Conservation (phyloP, 2,797 vertebrate species). For the Thaleichthys pacificus region DNA sequence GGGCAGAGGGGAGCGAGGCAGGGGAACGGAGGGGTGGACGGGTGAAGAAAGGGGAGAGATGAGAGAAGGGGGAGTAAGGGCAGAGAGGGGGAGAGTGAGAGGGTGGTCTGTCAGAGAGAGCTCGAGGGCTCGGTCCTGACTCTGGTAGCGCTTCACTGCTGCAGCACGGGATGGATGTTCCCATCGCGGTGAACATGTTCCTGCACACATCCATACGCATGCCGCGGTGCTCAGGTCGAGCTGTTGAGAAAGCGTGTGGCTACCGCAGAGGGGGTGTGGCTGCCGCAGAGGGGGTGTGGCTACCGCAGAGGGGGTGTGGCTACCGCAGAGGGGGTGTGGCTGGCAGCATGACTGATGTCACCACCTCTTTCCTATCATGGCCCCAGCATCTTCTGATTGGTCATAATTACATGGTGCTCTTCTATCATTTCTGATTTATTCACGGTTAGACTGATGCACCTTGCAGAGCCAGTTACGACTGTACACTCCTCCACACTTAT, state of each 20-base stretch:
- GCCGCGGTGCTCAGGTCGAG: background rate
- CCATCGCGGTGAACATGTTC: background rate
- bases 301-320: background rate
- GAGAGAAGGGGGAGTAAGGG: background rate
- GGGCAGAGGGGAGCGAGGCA: background rate
- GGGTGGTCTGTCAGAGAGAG: background rate
- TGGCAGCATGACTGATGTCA: slow-evolving; percentile 30
- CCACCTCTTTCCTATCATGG: slow-evolving; percentile 31
- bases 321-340: slow-evolving; percentile 15
- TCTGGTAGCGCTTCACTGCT: no score
- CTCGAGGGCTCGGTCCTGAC: background rate
- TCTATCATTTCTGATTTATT: slow-evolving; percentile 6
- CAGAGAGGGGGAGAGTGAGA: background rate
- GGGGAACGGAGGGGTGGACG: no score
- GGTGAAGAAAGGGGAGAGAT: background rate
- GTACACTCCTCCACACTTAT: background rate
- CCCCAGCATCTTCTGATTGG: slow-evolving; percentile 16
- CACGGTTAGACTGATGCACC: background rate
- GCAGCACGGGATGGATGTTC: background rate
- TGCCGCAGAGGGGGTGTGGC: background rate
- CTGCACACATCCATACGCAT: background rate
- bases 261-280: slow-evolving; percentile 15
- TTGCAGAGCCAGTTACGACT: background rate
- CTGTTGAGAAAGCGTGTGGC: background rate
- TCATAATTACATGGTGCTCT: slow-evolving; percentile 15